These are phyloP conservation scores for Neodiprion fabricii DNA, from an alignment of 1,140 invertebrate genomes.

Conservation along the genomic window DNA sequence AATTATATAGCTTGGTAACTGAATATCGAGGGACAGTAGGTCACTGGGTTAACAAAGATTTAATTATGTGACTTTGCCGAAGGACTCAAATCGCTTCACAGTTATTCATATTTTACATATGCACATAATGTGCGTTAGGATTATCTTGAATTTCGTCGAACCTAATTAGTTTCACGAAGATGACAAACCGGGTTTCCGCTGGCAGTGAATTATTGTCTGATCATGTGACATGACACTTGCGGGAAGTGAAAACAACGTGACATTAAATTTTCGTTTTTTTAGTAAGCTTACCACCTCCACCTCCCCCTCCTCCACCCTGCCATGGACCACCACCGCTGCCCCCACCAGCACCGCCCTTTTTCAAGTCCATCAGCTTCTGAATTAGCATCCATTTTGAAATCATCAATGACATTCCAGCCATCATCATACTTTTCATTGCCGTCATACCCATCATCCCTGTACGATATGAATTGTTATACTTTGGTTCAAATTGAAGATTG, in stretches of 20 bases:
- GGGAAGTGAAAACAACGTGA: too few relatives aligned
- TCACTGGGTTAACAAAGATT: slow-evolving; percentile 1
- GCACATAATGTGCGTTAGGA: too few relatives aligned
- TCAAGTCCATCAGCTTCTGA: slow-evolving; percentile 63
- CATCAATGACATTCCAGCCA: slow-evolving; percentile 66
- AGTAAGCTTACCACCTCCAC: slow-evolving; percentile 53
- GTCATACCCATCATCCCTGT: slow-evolving; percentile 65
- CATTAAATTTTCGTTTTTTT: slow-evolving; percentile 6
- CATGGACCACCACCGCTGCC: slow-evolving; percentile 40
- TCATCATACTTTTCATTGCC: slow-evolving; percentile 67
- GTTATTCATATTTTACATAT: neutral
- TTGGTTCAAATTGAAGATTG: neutral
- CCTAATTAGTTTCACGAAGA: too few relatives aligned
- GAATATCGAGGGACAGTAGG: neutral
- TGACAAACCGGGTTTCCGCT: too few relatives aligned
- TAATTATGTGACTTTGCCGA: neutral
- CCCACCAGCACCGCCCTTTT: slow-evolving; percentile 54
- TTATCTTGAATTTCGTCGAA: too few relatives aligned
- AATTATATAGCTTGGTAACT: neutral
- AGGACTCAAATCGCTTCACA: neutral
- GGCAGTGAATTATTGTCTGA: too few relatives aligned
- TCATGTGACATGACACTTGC: too few relatives aligned
- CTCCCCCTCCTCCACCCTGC: slow-evolving; percentile 32
- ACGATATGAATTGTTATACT: too few relatives aligned
- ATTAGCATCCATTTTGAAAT: slow-evolving; percentile 66